phyloP scores from a whole-genome alignment of 2,113 vertebrate genomes.

The Tautogolabrus adspersus region DNA sequence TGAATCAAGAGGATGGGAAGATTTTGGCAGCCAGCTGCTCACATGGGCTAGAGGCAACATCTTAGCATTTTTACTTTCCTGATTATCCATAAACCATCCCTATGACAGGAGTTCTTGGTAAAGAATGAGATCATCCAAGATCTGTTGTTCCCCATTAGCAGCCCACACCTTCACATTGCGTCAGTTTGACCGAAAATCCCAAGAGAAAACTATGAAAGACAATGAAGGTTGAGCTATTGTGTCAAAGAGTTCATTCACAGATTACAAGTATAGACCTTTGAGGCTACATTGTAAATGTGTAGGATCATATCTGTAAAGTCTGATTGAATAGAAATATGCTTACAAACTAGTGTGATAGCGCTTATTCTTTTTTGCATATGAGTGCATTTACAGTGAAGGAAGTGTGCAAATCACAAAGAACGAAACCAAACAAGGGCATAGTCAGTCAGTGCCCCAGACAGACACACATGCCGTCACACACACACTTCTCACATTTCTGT shows the following conservation, averaged over 20 bases:
- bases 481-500: conserved; percentile 72
- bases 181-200: conserved; percentile 19
- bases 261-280: conserved; percentile 13
- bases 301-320: background rate
- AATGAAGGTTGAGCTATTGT: conserved; percentile 29
- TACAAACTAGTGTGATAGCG: conserved; percentile 22
- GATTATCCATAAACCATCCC: conserved; percentile 33
- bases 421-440: conserved; percentile 61
- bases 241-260: conserved; percentile 64
- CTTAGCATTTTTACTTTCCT: conserved; percentile 13
- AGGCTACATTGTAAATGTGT: conserved; percentile 22
- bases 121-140: conserved; percentile 47
- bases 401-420: conserved; percentile 55
- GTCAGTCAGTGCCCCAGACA: conserved; percentile 23
- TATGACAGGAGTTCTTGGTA: conserved; percentile 28
- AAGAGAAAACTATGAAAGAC: conserved; percentile 14
- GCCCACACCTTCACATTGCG: conserved; percentile 32
- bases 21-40: conserved; percentile 36
- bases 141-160: conserved; percentile 33
- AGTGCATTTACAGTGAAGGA: conserved; percentile 9
- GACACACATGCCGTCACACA: conserved; percentile 21
- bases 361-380: conserved; percentile 40
- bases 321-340: conserved; percentile 5
- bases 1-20: conserved; percentile 37
- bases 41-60: conserved; percentile 30